Percentiles rank a stretch among this genome's conserved stretches.
These are phyloP conservation scores for Cantharis rustica DNA, from an alignment of 2,888 invertebrate genomes.

Conservation along the genomic window DNA sequence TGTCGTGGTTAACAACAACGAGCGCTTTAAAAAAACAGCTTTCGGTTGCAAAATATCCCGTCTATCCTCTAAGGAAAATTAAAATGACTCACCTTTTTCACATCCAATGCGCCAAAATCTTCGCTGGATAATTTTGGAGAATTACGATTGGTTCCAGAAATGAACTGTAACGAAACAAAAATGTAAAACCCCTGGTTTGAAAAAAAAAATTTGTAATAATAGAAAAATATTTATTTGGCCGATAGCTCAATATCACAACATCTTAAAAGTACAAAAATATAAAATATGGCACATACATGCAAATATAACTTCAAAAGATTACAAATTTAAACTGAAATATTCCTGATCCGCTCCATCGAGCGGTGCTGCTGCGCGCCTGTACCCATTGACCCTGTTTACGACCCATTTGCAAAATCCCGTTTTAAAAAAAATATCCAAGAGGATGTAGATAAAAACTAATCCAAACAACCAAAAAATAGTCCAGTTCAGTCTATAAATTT, in stretches of 20 bases:
- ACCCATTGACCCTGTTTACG: not conserved
- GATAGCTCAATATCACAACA: not conserved
- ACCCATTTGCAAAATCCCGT: not conserved
- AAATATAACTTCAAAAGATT: not conserved
- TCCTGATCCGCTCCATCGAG: not conserved
- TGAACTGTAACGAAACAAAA: constrained; percentile 10
- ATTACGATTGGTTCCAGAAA: constrained; percentile 4
- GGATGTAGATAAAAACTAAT: not conserved
- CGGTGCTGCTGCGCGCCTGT: not conserved
- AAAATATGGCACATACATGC: not conserved
- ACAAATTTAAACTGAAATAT: not conserved
- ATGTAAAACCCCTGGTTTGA: not conserved
- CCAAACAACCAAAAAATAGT: not conserved
- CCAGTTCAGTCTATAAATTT: not conserved
- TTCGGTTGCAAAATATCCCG: too few relatives aligned
- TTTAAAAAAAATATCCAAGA: not conserved
- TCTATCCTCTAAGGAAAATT: not conserved
- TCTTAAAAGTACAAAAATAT: not conserved
- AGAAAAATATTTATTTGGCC: not conserved
- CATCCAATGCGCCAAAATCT: not conserved
- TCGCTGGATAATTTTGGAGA: not conserved
- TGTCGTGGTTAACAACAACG: not conserved
- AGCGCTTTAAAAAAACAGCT: not conserved
- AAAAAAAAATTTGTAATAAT: not conserved
- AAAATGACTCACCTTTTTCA: constrained; percentile 4